Evolutionary conservation across 2,797 vertebrate genomes (phyloP).

Genomic region (Sylvia borin): DNA sequence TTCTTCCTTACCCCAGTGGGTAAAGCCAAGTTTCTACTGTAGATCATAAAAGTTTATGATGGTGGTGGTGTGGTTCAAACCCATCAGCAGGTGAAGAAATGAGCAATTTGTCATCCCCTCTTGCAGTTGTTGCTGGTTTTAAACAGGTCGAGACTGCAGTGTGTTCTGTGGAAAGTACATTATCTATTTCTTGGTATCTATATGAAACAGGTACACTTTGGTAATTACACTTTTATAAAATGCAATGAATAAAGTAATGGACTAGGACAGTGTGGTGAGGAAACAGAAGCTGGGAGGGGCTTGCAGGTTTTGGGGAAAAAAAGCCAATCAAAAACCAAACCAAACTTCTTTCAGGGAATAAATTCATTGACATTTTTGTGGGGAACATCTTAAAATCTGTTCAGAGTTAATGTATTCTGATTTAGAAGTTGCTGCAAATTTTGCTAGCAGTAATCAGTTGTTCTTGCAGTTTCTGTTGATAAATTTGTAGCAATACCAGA

Average conservation of each 20-base stretch:
- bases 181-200: background rate
- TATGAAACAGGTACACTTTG: background rate
- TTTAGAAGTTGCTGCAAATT: background rate
- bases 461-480: background rate
- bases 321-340: background rate
- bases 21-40: background rate
- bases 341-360: background rate
- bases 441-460: background rate
- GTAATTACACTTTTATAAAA: background rate
- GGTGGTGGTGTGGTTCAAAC: background rate
- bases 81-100: background rate
- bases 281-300: background rate
- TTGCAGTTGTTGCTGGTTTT: background rate
- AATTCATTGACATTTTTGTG: background rate
- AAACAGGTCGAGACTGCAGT: background rate
- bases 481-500: background rate
- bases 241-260: background rate
- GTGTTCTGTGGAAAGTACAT: background rate
- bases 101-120: background rate
- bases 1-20: background rate
- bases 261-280: background rate
- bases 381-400: background rate
- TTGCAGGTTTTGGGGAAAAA: rapidly evolving
- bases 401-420: background rate
- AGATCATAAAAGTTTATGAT: background rate